These are phyloP conservation scores for Zapornia atra DNA, from an alignment of 2,113 vertebrate genomes.

Conservation along the genomic window DNA sequence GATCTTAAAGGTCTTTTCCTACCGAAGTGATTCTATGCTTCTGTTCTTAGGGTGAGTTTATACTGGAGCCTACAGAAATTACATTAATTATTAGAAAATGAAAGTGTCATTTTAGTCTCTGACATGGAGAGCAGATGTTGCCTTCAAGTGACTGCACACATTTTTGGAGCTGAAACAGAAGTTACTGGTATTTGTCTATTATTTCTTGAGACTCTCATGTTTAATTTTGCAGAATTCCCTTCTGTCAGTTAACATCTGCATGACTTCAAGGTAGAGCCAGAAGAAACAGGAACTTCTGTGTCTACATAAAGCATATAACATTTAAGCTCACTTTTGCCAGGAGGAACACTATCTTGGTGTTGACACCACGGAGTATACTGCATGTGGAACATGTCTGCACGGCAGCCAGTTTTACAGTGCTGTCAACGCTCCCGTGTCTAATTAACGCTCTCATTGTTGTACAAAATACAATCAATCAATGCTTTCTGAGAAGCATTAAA, in stretches of 20 bases:
- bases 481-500: neutral
- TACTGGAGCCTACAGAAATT: neutral
- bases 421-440: neutral
- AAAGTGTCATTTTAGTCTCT: neutral
- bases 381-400: neutral
- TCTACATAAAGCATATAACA: neutral
- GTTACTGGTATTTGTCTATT: neutral
- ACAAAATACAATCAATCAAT: neutral
- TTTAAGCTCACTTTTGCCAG: neutral
- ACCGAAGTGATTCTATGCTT: too few species aligned
- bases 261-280: neutral
- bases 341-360: neutral
- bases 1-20: too few species aligned
- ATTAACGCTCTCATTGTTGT: neutral
- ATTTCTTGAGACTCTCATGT: neutral
- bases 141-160: neutral
- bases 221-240: neutral
- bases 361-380: neutral
- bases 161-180: neutral
- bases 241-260: neutral
- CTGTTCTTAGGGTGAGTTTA: neutral
- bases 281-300: neutral
- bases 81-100: constrained; percentile 1
- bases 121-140: neutral
- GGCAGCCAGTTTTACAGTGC: neutral